Base-by-base conservation (phyloP, 2,888 invertebrate species). In the Lasioglossum villosulum region DNA sequence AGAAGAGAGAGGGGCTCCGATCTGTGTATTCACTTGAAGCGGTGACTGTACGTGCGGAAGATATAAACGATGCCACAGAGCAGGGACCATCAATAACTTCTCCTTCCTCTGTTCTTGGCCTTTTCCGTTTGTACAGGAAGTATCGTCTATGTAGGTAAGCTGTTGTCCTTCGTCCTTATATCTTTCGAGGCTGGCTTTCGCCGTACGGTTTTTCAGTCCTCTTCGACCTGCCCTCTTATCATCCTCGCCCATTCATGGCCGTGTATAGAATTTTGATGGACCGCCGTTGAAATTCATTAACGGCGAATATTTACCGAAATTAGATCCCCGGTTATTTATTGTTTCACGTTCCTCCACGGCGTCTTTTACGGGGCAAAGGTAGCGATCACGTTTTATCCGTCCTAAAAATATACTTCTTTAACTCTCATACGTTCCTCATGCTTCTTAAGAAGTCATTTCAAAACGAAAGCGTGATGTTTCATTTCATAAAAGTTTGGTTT, bases 1-100 rank as follows among this genome's bases (percentile, higher is more conserved):
- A n/a, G 27, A 59, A 30, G 59, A 12, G 59, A 27, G 59, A 59
- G 59, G 59, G 14, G 3, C 37, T 23, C 86, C 87, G 91, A 92
- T 90, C 92, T 86, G 83, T 91, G 91, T 89, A 91, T 90, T 91
- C 90, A 89, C 90, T 92, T 86, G 88, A 87, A 89, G 88, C 80
- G 91, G 86, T 86, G 90, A 88, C 86, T 88, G 88, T 91, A 93
- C 93, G 93, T 90, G 92, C 91, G 91, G 90, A 92, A 92, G 92
- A 93, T 93, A 93, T 93, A 94, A 93, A 93, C 93, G 93, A 93
- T 88, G 90, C 89, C 82, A 88, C 89, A 85, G 88, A 89, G 88
- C 90, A 90, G 86, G 84, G 90, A 91, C 91, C 93, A 94, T 93
- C 93, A 93, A 94, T 93, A 94, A 94, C 93, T 91, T 89, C 86